Evolutionary conservation across 2,113 vertebrate genomes (phyloP).

Genomic region (Bungarus multicinctus): DNA sequence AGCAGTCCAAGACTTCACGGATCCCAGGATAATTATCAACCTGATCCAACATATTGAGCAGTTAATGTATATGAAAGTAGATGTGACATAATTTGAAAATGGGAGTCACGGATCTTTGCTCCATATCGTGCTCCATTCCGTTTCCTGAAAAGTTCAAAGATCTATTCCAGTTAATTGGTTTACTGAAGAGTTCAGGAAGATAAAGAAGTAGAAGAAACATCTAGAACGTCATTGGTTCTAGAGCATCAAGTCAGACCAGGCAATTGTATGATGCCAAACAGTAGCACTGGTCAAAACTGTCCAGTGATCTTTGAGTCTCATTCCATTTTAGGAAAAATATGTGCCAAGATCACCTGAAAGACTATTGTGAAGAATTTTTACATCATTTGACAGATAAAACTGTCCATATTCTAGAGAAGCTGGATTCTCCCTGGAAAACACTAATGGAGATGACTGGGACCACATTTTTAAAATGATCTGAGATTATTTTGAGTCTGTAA

Average conservation of each 20-base stretch:
- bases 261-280: not conserved
- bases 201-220: not conserved
- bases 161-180: not conserved
- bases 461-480: not conserved
- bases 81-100: not conserved
- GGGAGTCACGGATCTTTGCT: not conserved
- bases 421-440: not conserved
- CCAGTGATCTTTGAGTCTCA: not conserved
- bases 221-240: not conserved
- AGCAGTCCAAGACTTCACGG: not conserved
- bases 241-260: not conserved
- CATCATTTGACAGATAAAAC: not conserved
- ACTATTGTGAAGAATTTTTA: not conserved
- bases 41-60: not conserved
- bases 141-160: not conserved
- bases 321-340: not conserved
- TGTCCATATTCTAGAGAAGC: not conserved
- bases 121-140: not conserved
- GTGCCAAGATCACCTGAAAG: not conserved
- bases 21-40: not conserved
- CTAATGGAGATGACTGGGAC: not conserved
- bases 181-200: not conserved
- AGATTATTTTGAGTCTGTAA: not conserved
- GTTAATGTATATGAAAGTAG: not conserved
- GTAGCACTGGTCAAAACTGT: not conserved